Percentiles rank a stretch among this genome's conserved stretches.
These are phyloP conservation scores for Otis tarda DNA, from an alignment of 2,113 vertebrate species.

Conservation along the genomic window DNA sequence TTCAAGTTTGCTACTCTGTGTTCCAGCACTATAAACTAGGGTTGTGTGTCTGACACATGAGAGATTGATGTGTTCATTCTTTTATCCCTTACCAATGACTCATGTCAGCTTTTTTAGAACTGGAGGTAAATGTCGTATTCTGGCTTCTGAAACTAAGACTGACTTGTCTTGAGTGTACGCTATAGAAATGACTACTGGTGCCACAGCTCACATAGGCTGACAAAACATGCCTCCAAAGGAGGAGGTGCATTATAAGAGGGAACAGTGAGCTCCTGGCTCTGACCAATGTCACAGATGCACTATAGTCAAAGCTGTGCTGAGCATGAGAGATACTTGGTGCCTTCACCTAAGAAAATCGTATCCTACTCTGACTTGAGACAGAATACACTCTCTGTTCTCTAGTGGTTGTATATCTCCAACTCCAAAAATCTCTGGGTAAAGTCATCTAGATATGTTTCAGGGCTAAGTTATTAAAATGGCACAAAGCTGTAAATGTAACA, in stretches of 20 bases:
- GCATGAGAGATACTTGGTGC: no score
- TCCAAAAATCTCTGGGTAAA: background rate
- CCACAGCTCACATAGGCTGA: background rate
- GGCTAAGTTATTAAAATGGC: background rate
- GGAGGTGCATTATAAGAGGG: rapidly evolving
- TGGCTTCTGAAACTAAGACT: background rate
- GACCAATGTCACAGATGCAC: no score
- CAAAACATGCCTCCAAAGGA: rapidly evolving
- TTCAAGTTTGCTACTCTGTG: background rate
- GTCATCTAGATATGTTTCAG: background rate
- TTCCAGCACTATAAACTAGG: background rate
- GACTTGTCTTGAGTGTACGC: background rate
- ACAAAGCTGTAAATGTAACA: background rate
- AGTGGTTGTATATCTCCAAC: background rate
- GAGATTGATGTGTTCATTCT: background rate
- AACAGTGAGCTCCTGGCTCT: rapidly evolving
- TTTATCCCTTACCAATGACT: background rate
- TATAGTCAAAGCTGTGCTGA: background rate
- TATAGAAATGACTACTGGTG: background rate
- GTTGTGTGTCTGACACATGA: background rate
- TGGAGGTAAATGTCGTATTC: background rate
- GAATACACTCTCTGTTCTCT: background rate
- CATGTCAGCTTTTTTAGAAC: background rate
- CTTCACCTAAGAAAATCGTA: background rate
- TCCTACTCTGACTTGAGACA: background rate